These are phyloP conservation scores for Cryptus armator DNA, from an alignment of 2,888 invertebrate genomes.

Conservation along the genomic window DNA sequence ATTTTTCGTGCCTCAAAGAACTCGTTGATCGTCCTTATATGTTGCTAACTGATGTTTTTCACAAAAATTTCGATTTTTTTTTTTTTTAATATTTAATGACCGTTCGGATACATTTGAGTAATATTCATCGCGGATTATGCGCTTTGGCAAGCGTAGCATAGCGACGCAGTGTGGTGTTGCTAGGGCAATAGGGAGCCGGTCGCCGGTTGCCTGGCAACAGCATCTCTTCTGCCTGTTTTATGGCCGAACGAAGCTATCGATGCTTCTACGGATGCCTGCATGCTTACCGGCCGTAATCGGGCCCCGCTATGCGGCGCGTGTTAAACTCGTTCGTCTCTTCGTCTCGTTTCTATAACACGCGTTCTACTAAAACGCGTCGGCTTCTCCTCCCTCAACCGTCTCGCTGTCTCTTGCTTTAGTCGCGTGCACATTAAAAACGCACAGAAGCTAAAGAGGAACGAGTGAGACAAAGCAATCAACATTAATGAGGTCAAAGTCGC, in stretches of 20 bases:
- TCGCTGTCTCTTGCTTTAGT: not conserved
- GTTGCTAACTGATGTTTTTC: too few relatives aligned
- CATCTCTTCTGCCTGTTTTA: conserved; percentile 72
- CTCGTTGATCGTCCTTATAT: too few relatives aligned
- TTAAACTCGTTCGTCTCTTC: conserved; percentile 23
- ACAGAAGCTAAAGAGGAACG: not conserved
- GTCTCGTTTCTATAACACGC: conserved; percentile 5
- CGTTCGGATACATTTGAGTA: not conserved
- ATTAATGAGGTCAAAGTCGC: conserved; percentile 64
- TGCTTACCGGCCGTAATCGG: conserved; percentile 27
- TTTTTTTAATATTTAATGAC: not conserved
- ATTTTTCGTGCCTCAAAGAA: too few relatives aligned
- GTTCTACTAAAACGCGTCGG: conserved; percentile 11
- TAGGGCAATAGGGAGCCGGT: conserved; percentile 78
- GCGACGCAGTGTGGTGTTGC: conserved; percentile 73
- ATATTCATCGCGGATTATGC: conserved; percentile 49
- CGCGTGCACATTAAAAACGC: conserved; percentile 7
- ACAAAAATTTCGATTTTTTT: not conserved
- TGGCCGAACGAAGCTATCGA: conserved; percentile 59
- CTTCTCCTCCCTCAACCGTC: not conserved
- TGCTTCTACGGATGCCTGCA: conserved; percentile 23
- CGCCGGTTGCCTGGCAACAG: conserved; percentile 83
- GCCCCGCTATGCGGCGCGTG: conserved; percentile 6
- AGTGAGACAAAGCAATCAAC: conserved; percentile 34
- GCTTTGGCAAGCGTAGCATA: conserved; percentile 40